Conservation (phyloP, 2,113 vertebrate genomes). For the Mixornis gularis region DNA sequence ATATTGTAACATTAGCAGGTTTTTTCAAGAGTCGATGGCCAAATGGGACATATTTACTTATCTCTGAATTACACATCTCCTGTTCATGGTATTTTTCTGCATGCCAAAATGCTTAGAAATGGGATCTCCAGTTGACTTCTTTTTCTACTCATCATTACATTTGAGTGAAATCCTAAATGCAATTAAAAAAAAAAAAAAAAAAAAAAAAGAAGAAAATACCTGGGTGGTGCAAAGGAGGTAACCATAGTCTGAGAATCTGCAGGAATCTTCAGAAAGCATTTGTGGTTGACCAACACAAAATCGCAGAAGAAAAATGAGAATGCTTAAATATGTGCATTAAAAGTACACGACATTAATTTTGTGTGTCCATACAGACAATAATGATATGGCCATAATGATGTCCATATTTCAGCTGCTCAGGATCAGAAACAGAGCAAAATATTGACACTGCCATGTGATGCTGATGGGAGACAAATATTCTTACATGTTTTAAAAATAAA, state of each 20-base stretch:
- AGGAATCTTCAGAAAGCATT: neutral
- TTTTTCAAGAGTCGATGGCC: neutral
- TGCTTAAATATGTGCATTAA: neutral
- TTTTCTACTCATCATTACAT: neutral
- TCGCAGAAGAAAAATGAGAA: neutral
- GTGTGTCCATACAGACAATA: accelerated
- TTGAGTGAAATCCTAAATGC: neutral
- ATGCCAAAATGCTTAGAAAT: neutral
- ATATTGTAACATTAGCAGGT: neutral
- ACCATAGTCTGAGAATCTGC: neutral
- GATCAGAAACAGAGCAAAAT: neutral
- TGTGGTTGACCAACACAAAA: neutral
- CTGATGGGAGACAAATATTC: neutral
- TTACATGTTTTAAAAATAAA: neutral
- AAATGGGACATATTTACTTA: neutral
- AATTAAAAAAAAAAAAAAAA: no score
- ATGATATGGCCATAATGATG: neutral
- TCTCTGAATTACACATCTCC: neutral
- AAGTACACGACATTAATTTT: neutral
- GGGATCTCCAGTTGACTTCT: neutral
- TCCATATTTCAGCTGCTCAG: neutral
- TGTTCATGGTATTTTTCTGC: neutral
- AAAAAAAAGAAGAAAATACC: neutral
- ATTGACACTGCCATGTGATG: neutral
- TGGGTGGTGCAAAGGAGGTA: neutral